Evolutionary conservation across 2,888 invertebrate species (phyloP), one percentile per base, ranked within the genome.

Genomic region (Eupithecia exiguata): DNA sequence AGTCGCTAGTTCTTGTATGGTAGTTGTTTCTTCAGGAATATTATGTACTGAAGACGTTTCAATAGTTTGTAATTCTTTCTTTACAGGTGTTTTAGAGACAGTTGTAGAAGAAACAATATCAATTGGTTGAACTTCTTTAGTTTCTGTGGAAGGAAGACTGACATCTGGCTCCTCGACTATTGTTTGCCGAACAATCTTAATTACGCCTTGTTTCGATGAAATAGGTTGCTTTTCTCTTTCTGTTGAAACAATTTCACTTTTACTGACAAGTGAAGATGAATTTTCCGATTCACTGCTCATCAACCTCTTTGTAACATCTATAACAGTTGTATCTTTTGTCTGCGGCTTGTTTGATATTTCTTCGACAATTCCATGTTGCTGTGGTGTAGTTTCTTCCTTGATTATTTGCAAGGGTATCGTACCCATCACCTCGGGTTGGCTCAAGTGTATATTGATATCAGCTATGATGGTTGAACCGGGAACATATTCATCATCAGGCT

Each of bases 401-500:
- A 73, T 75, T 1, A 70, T 74, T 80, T 80, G 76, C 14, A 70
- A 71, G 30, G 69, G 58, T 0, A 75, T 58, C 69, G 38, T 58
- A 73, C 61, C 40, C 14, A 30, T 61, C 70, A 65, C 68, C 35
- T 80, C 76, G n/a, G 80, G 77, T 71, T 79, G 76, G 25, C 75
- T 78, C 53, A 91, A 80, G 69, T 87, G 86, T 0, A 91, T 81
- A 72, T 88, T 83, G 66, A 91, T 88, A 69, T 89, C 86, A 72
- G 91, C 85, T 46, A 86, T 87, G 0, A 91, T 79, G 49, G 88
- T 89, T 1, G 89, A 83, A 25, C 88, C 86, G 21, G 91, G 88
- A 58, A 88, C 62, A 72, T 80, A 89, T 74, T 88, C 87, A 74
- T 96, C 96, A 86, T 86, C 88, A 0, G 97, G 97, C 85, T 97